Evolutionary conservation across 2,797 vertebrate genomes (phyloP), one percentile per base, ranked within the genome.

Genomic region (Hippocampus kuda): DNA sequence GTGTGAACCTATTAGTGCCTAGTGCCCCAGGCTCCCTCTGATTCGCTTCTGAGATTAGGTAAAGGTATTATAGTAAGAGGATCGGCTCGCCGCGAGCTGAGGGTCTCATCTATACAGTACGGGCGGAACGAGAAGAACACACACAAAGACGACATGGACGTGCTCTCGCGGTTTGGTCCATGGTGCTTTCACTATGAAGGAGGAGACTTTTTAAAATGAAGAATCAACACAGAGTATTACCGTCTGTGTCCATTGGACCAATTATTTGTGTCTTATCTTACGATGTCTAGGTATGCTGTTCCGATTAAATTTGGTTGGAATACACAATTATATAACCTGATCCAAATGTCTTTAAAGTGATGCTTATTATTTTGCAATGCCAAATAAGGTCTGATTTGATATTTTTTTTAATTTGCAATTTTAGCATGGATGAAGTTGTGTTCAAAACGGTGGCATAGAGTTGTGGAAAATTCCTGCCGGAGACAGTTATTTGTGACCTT

Each of bases 41-140:
- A 89, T 88, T 88, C 80, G 86, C 83, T 79, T 83, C 83, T 84
- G 83, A 89, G 87, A 89, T 90, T 87, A 88, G 80, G 83, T 76
- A 79, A 83, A 72, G 84, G 87, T 80, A 86, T 89, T 88, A 88
- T 84, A 74, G 83, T 88, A 88, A 89, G 86, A 88, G 86, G 87
- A 90, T 90, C 82, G 83, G 77, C 77, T 81, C 27, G 83, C 81
- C 81, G 79, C 53, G 82, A 87, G 84, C 82, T 81, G 77, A 81
- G 82, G 76, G 76, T 79, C 71, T 61, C 68, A 74, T 73, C 63
- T 60, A 76, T 72, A 41, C 56, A 51, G 53, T 30, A 48, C 62
- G 48, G 66, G 60, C 34, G 64, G 51, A 65, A 54, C 27, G 70
- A 18, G 68, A 57, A 69, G 80, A 78, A 84, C 79, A 84, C 81